These are phyloP conservation scores for Anthopleura xanthogrammica DNA, from an alignment of 92 coral and sea anemone genomes.

Conservation along the genomic window DNA sequence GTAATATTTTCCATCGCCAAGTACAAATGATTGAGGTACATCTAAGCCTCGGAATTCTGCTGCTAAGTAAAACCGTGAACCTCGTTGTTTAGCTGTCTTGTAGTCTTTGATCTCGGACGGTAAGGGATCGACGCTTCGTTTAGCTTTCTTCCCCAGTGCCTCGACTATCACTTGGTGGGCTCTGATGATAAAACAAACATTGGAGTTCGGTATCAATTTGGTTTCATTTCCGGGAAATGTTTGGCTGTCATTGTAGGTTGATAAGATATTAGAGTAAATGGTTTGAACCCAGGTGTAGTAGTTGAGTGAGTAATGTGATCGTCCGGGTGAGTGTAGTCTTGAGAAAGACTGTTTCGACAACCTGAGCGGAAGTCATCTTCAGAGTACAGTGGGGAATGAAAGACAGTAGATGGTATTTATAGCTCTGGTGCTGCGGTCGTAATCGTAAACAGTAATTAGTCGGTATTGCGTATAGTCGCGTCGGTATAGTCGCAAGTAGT, in stretches of 20 bases:
- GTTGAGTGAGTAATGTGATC: too few relatives aligned
- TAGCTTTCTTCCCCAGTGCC: constrained; percentile 11
- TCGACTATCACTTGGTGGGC: constrained; percentile 76
- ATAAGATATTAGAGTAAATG: background rate
- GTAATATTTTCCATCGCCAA: constrained; percentile 75
- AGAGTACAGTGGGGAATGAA: too few relatives aligned
- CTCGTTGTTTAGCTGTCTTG: constrained; percentile 35
- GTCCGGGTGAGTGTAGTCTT: too few relatives aligned
- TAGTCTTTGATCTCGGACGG: constrained; percentile 36
- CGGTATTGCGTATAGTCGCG: too few relatives aligned
- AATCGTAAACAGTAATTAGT: too few relatives aligned
- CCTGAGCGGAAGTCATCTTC: too few relatives aligned
- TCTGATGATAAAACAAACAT: constrained; percentile 29
- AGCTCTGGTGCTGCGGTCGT: too few relatives aligned
- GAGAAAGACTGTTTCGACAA: too few relatives aligned
- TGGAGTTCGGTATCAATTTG: too few relatives aligned
- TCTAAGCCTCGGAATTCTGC: constrained; percentile 49
- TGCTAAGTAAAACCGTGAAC: constrained; percentile 65
- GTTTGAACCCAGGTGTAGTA: too few relatives aligned
- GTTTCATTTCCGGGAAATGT: background rate
- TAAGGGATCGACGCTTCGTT: constrained; percentile 36
- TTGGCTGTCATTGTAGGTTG: background rate
- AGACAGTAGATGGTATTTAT: too few relatives aligned
- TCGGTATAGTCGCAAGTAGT: too few relatives aligned
- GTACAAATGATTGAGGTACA: constrained; percentile 44